phyloP scores from a whole-genome alignment of 2,797 vertebrate genomes.

The Peromyscus eremicus region DNA sequence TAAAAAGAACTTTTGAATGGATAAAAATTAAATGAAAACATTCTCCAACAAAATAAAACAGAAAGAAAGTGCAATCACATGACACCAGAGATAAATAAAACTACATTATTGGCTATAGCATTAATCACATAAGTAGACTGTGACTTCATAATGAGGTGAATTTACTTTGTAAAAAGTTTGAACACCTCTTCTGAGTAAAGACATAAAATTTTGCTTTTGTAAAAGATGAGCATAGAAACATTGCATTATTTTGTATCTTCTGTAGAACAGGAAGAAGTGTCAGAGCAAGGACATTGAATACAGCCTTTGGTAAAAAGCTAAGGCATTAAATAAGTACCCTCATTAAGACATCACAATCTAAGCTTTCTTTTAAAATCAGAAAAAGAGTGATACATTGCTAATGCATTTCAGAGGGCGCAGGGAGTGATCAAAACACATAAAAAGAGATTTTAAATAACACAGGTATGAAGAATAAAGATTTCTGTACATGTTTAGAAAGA shows the following conservation, averaged over 20 bases:
- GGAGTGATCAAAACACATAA: slow-evolving; percentile 54
- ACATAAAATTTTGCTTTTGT: slow-evolving; percentile 26
- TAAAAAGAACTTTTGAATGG: slow-evolving; percentile 42
- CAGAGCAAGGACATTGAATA: slow-evolving; percentile 50
- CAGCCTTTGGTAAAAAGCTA: slow-evolving; percentile 46
- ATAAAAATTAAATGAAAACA: slow-evolving; percentile 52
- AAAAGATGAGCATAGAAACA: slow-evolving; percentile 60
- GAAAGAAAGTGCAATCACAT: not conserved
- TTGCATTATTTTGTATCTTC: slow-evolving; percentile 31
- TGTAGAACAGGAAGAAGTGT: slow-evolving; percentile 46
- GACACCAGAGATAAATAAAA: slow-evolving; percentile 14
- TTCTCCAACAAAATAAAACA: not conserved
- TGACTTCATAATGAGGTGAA: not conserved
- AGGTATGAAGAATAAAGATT: slow-evolving; percentile 29
- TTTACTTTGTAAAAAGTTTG: not conserved
- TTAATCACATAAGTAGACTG: not conserved
- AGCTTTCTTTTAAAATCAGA: slow-evolving; percentile 62
- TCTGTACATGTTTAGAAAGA: slow-evolving; percentile 43
- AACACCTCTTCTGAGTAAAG: not conserved
- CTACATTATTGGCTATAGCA: not conserved
- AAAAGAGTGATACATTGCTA: not conserved
- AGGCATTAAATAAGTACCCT: slow-evolving; percentile 44
- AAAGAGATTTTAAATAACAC: slow-evolving; percentile 50
- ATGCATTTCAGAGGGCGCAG: slow-evolving; percentile 52
- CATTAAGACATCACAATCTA: slow-evolving; percentile 46